Base-by-base conservation (phyloP, 2,888 invertebrate genomes). In the Meghimatium bilineatum region DNA sequence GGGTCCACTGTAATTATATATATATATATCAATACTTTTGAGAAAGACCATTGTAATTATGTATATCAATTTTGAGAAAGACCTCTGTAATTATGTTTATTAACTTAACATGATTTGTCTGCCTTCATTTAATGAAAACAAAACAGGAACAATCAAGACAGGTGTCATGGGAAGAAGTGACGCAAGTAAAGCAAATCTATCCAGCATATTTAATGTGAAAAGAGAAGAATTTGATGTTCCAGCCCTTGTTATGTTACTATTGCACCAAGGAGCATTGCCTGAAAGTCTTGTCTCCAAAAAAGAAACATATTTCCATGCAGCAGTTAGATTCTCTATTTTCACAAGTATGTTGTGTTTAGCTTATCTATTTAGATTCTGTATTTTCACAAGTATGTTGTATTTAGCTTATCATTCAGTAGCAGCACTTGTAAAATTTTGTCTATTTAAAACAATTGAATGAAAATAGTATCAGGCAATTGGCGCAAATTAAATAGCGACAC, bases 221-320 rank as follows among this genome's bases (percentile, higher is more conserved):
- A 52, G 12, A 36, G n/a, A 26, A 29, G 14, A 75, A 32, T 0
- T 75, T 34, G 52, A 82, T 75, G 82, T 60, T 8, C 75, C 82
- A 38, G 79, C 87, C n/a, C 83, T 88, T 26, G 76, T 88, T 3
- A 80, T 86, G 69, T 78, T 85, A 10, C 86, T 90, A 0, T 75
- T 87, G 29, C 72, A 56, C 49, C 85, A 87, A 60, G 84, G 85
- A 71, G 88, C 87, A n/a, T 52, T 77, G 49, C 74, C 74, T 20
- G 36, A 52, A 20, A 86, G 81, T 12, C 81, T 88, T 29, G 78
- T 79, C n/a, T 81, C 87, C 77, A 87, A 86, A 0, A 77, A 79
- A 14, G 90, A 90, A 71, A 89, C 89, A 14, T 85, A 86, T 5
- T 85, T 89, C 20, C 89, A 90, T 85, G 88, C 88, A 44, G 87